These are phyloP conservation scores for Sebastolobus altivelis DNA, from an alignment of 2,797 vertebrate species.

Conservation along the genomic window DNA sequence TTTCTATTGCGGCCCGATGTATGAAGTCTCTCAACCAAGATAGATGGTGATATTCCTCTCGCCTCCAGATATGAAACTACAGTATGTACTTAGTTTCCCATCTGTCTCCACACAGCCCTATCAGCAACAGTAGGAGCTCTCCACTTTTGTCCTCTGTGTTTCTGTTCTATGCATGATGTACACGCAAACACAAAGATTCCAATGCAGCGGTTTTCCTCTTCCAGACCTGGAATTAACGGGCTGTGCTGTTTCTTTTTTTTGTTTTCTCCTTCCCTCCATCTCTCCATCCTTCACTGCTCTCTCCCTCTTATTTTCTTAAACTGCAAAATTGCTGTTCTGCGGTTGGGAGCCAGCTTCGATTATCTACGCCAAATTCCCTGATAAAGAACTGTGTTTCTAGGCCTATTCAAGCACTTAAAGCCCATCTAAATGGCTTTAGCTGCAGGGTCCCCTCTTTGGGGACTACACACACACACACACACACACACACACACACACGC, in stretches of 20 bases:
- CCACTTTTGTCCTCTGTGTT: slow-evolving; percentile 20
- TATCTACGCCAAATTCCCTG: slow-evolving; percentile 79
- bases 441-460: slow-evolving; percentile 71
- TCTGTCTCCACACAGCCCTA: slow-evolving; percentile 55
- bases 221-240: slow-evolving; percentile 38
- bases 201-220: slow-evolving; percentile 27
- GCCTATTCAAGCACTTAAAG: slow-evolving; percentile 77
- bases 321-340: slow-evolving; percentile 74
- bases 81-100: slow-evolving; percentile 52
- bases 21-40: slow-evolving; percentile 64
- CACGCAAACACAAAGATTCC: slow-evolving; percentile 6
- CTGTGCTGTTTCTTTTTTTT: slow-evolving; percentile 23
- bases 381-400: slow-evolving; percentile 80
- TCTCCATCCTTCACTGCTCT: slow-evolving; percentile 41
- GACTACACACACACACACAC: slow-evolving; percentile 28
- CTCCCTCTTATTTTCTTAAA: slow-evolving; percentile 72
- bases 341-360: slow-evolving; percentile 75
- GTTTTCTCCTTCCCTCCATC: slow-evolving; percentile 15
- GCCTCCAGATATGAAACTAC: slow-evolving; percentile 63
- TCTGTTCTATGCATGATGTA: slow-evolving; percentile 14
- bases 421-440: slow-evolving; percentile 77
- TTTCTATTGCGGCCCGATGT: slow-evolving; percentile 45
- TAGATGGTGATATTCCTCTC: slow-evolving; percentile 58
- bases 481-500: slow-evolving; percentile 10
- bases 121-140: slow-evolving; percentile 28